A percentile compares a stretch with the other conserved stretches of the same genome.
These are phyloP conservation scores for Drosophila gaucha DNA, from an alignment of 2,888 invertebrate species.

Conservation along the genomic window DNA sequence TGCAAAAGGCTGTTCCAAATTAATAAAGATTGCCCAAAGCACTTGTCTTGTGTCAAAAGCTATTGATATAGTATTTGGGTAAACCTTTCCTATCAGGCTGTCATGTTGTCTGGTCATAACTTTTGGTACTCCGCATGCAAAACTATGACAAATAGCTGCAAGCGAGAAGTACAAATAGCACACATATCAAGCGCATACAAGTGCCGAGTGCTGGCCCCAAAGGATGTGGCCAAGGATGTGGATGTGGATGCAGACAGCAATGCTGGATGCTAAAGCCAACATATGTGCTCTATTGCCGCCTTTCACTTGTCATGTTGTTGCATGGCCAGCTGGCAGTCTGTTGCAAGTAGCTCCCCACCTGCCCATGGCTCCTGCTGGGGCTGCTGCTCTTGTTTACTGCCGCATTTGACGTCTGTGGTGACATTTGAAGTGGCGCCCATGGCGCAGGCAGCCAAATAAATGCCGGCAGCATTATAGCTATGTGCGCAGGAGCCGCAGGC, in stretches of 20 bases:
- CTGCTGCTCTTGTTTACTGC: conserved; percentile 56
- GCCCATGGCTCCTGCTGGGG: conserved; percentile 14
- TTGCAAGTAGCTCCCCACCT: conserved; percentile 20
- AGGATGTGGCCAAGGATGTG: conserved; percentile 22
- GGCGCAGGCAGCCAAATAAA: conserved; percentile 61
- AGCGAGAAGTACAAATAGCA: conserved; percentile 20
- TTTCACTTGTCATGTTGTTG: conserved; percentile 58
- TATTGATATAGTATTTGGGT: conserved; percentile 27
- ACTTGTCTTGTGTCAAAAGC: conserved; percentile 14
- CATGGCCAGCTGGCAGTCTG: conserved; percentile 31
- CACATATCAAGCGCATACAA: conserved; percentile 20
- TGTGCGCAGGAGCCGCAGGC: conserved; percentile 1
- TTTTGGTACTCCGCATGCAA: conserved; percentile 36
- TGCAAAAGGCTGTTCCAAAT: neutral
- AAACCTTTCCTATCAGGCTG: conserved; percentile 17
- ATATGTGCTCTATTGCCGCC: conserved; percentile 44
- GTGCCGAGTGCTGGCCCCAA: conserved; percentile 4
- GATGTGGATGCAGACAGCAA: conserved; percentile 28
- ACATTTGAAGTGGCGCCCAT: conserved; percentile 69
- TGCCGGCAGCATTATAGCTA: conserved; percentile 45
- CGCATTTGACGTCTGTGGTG: conserved; percentile 63
- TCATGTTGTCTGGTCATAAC: conserved; percentile 47
- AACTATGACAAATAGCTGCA: conserved; percentile 54
- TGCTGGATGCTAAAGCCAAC: conserved; percentile 29
- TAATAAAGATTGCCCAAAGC: neutral